A percentile compares a stretch with the other conserved stretches of the same genome.
Evolutionary conservation across 2,888 invertebrate genomes (phyloP).

Genomic region (Cataglyphis cursor): DNA sequence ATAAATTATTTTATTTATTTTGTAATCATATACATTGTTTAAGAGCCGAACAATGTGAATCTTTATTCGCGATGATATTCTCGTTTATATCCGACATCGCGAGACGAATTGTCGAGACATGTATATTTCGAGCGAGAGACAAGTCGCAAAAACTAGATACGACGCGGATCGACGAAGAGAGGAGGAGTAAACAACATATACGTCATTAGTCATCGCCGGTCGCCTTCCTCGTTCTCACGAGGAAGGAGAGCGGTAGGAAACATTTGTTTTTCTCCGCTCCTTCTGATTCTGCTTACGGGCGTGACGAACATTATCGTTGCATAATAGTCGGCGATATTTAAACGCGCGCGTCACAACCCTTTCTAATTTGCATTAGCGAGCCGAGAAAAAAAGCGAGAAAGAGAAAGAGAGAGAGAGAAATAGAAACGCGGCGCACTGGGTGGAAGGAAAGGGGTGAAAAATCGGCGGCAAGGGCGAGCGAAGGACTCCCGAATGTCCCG

Average conservation of each 20-base stretch:
- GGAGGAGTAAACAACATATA: conserved; percentile 14
- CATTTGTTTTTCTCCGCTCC: conserved; percentile 63
- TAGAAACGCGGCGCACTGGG: conserved; percentile 44
- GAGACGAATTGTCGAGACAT: conserved; percentile 31
- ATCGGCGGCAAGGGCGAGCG: conserved; percentile 44
- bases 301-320: conserved; percentile 83
- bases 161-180: conserved; percentile 6
- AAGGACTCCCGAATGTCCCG: conserved; percentile 43
- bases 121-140: conserved; percentile 30
- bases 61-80: neutral
- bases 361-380: conserved; percentile 83
- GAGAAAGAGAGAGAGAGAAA: conserved; percentile 55
- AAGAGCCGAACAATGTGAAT: neutral
- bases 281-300: conserved; percentile 76
- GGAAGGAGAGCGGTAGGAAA: conserved; percentile 60
- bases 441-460: conserved; percentile 67
- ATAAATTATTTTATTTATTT: neutral
- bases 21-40: neutral
- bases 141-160: conserved; percentile 35
- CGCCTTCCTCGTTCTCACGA: conserved; percentile 76
- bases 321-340: conserved; percentile 85
- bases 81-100: neutral
- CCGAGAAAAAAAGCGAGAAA: conserved; percentile 60
- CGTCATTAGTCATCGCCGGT: conserved; percentile 51
- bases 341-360: conserved; percentile 84